A percentile compares a stretch with the other conserved stretches of the same genome.
phyloP scores from a whole-genome alignment of 1,140 invertebrate species.

The Solenopsis fugax region DNA sequence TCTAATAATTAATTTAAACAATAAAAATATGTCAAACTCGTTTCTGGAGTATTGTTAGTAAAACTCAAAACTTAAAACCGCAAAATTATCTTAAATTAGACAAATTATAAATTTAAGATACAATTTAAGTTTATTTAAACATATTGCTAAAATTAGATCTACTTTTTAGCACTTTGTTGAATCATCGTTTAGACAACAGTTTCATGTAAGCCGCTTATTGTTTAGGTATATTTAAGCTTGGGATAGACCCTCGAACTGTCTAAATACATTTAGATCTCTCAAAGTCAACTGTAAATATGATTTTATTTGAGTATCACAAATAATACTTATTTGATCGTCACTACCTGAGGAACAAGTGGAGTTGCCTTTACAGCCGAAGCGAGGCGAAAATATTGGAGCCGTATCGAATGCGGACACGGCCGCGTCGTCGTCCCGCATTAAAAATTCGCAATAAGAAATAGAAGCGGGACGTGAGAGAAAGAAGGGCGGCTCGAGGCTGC shows the following conservation, averaged over 20 bases:
- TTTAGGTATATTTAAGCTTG: conserved; percentile 22
- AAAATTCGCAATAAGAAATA: conserved; percentile 47
- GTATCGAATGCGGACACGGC: not conserved
- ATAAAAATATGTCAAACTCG: not conserved
- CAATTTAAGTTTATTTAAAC: not conserved
- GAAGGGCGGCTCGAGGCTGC: not conserved
- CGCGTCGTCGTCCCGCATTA: not conserved
- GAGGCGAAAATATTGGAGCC: conserved; percentile 30
- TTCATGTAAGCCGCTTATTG: not conserved
- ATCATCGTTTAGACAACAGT: not conserved
- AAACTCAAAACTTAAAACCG: not conserved
- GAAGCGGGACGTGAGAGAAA: not conserved
- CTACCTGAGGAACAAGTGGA: not conserved
- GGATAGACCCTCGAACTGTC: not conserved
- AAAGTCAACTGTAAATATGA: not conserved
- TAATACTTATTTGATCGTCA: conserved; percentile 34
- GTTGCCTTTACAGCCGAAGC: not conserved
- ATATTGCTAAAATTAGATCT: not conserved
- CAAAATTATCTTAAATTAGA: not conserved
- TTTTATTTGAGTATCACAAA: conserved; percentile 39
- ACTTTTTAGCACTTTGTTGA: not conserved
- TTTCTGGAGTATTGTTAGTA: not conserved
- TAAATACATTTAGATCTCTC: conserved; percentile 18
- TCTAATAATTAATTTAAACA: not conserved
- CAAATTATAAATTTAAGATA: not conserved